Base-by-base conservation (phyloP, 2,113 vertebrate genomes). In the Notothenia coriiceps region DNA sequence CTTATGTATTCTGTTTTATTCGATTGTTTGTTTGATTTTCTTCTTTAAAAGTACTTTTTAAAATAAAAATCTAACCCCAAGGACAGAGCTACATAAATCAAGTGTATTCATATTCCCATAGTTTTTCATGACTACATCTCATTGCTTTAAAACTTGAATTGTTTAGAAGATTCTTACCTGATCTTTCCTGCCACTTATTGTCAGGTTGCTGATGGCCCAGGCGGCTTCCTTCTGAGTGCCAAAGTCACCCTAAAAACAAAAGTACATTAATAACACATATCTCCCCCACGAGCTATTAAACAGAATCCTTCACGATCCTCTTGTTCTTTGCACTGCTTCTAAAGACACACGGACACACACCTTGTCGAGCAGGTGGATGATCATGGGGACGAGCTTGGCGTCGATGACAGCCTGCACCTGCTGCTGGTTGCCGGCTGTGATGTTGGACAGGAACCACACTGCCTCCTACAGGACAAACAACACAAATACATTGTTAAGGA, bases 171-270 rank as follows among this genome's bases (percentile, higher is more conserved):
- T 8, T 54, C 89, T 93, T 91, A 99, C 98, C 94, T 99, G 98
- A 90, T 99, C 98, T 96, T 99, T 99, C 54, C 98, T 96, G 64
- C 98, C 98, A 18, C 98, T 99, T 94, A 99, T 99, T 63, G 98
- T 99, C 94, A 99, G 94, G 93, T 99, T 99, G 95, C 98, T 99
- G 95, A 99, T 99, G 92, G 98, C 98, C 98, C 98, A 99, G 44
- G 98, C 98, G 74, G 98, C 98, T 95, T 99, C 98, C 77, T 99
- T 99, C 92, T 99, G 98, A 81, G 98, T 99, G 74, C 98, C 98
- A 93, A 99, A 99, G 91, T 99, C 98, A 22, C 98, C 98, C 98
- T 99, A 76, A n/a, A 71, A 76, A 70, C 35, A 46, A 65, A 59
- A 10, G 63, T 3, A 1, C 5, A 50, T 69, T 43, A 20, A 59